Evolutionary conservation across 2,888 invertebrate species (phyloP).

Genomic region (Eilema sororculum): DNA sequence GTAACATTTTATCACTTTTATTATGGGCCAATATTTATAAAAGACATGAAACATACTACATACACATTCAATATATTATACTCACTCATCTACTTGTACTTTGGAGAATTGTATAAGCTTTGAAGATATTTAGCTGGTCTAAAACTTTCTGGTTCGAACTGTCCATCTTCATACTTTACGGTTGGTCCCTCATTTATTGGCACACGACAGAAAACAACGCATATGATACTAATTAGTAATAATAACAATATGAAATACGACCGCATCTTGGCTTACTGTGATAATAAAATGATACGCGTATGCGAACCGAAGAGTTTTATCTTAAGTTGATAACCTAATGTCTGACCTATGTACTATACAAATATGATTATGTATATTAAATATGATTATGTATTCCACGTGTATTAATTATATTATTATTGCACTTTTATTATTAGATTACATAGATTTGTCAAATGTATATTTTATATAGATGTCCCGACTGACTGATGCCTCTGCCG

Average conservation of each 20-base stretch:
- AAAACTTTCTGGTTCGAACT: not conserved
- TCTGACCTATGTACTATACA: not conserved
- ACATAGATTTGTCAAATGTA: too few species aligned
- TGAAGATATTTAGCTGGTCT: constrained; percentile 4
- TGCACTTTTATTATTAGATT: not conserved
- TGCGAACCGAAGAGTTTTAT: not conserved
- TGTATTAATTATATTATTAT: not conserved
- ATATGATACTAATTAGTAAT: not conserved
- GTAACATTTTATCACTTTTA: too few species aligned
- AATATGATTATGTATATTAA: not conserved
- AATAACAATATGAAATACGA: not conserved
- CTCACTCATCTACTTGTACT: constrained; percentile 4
- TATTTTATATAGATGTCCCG: too few species aligned
- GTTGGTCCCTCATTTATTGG: not conserved
- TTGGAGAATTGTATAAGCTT: not conserved
- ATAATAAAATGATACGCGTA: not conserved
- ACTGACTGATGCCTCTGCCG: too few species aligned
- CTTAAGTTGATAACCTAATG: not conserved
- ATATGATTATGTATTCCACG: not conserved
- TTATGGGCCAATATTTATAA: not conserved
- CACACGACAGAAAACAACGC: not conserved
- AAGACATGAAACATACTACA: not conserved
- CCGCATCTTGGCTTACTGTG: not conserved
- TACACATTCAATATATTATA: not conserved
- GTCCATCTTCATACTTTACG: not conserved